Base-by-base conservation (phyloP, 2,888 invertebrate species). In the Leptarthrus brevirostris region DNA sequence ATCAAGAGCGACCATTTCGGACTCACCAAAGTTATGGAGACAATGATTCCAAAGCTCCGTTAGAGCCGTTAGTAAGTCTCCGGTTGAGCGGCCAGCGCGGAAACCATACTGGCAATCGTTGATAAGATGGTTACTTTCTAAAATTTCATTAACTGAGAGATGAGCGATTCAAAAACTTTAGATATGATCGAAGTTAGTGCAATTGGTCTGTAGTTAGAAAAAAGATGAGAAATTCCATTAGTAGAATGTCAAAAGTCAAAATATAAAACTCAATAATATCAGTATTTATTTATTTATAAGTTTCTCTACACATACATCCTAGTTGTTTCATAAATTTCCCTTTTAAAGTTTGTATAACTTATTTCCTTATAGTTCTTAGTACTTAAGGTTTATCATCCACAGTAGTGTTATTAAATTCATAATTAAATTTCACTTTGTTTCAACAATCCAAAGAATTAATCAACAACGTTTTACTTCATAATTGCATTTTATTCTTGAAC, bases 221-320 rank as follows among this genome's bases (percentile, higher is more conserved):
- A n/a, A n/a, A n/a, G n/a, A n/a, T n/a, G n/a, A n/a, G n/a, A n/a
- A n/a, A n/a, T n/a, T n/a, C n/a, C n/a, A n/a, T n/a, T n/a, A n/a
- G n/a, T n/a, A n/a, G n/a, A n/a, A 54, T 26, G 30, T 3, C 56
- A 22, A 56, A 56, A 56, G 56, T 16, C 24, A 2, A n/a, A 8
- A 56, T 14, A 30, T 30, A 56, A 56, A 56, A 56, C 56, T 26
- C 56, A 56, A 56, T 26, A 56, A 26, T 56, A 30, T 56, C 26
- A 30, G 16, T 56, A 56, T 26, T 56, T 14, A 56, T 56, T 22
- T 56, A 56, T 56, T 56, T 56, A 30, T 34, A 26, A 30, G 16
- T 18, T 56, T 30, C 26, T 56, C 56, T 56, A 56, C 56, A 56
- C 56, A 56, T 56, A 30, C 30, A 56, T 56, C 56, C 56, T 56